Conservation (phyloP, 2,797 vertebrate species). For the Girardinus metallicus region DNA sequence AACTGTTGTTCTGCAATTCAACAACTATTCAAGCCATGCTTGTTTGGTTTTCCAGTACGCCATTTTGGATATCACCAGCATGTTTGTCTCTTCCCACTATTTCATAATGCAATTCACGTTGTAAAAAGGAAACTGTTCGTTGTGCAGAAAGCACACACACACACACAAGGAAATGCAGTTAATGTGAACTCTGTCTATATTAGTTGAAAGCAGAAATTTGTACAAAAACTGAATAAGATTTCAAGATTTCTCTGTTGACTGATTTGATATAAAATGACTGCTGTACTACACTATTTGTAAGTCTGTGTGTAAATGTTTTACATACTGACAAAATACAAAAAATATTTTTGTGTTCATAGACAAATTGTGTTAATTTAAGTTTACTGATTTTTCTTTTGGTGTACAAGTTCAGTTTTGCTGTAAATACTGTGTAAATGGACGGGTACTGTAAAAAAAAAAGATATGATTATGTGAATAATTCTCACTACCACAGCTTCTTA, state of each 20-base stretch:
- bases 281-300: constrained; percentile 67
- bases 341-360: constrained; percentile 66
- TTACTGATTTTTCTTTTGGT: constrained; percentile 45
- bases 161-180: constrained; percentile 11
- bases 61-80: constrained; percentile 33
- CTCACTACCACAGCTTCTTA: constrained; percentile 68
- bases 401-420: constrained; percentile 60
- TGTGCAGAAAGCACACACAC: constrained; percentile 37
- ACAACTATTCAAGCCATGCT: constrained; percentile 22
- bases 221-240: constrained; percentile 57
- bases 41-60: constrained; percentile 9
- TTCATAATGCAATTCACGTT: constrained; percentile 16
- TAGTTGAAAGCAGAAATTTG: constrained; percentile 58
- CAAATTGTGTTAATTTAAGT: constrained; percentile 60
- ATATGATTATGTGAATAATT: constrained; percentile 67
- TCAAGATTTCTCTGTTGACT: constrained; percentile 54
- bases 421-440: constrained; percentile 80
- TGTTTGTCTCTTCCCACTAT: constrained; percentile 14
- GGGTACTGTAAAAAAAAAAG: constrained; percentile 70
- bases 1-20: not conserved
- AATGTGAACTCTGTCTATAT: constrained; percentile 51
- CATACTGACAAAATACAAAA: constrained; percentile 65
- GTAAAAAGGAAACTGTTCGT: constrained; percentile 44
- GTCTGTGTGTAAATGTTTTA: constrained; percentile 77
- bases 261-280: constrained; percentile 67